Conservation (phyloP, 2,113 vertebrate species). For the Puma concolor region DNA sequence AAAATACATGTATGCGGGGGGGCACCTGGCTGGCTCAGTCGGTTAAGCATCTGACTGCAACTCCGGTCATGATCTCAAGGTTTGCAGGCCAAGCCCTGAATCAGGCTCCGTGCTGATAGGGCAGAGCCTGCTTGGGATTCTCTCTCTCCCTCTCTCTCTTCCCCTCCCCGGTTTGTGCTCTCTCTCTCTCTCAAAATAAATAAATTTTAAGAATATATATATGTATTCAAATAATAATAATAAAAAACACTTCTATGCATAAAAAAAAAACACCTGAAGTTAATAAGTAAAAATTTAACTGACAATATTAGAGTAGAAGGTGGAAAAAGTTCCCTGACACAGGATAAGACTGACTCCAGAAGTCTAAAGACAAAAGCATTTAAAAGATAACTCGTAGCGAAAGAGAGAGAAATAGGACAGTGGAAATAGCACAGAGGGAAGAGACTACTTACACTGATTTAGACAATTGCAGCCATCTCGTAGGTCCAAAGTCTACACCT, state of each 20-base stretch:
- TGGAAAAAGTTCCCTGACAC: background rate
- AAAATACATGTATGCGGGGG: background rate
- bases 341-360: background rate
- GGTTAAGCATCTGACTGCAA: too few species aligned
- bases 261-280: background rate
- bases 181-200: too few species aligned
- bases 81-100: too few species aligned
- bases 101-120: too few species aligned
- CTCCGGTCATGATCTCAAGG: too few species aligned
- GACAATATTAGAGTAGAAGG: background rate
- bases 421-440: background rate
- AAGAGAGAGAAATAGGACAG: background rate
- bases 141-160: too few species aligned
- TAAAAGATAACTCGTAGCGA: background rate
- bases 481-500: accelerated
- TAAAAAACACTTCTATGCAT: background rate
- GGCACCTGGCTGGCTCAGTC: too few species aligned
- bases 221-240: background rate
- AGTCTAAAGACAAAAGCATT: background rate
- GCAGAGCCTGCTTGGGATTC: too few species aligned
- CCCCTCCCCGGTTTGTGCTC: too few species aligned
- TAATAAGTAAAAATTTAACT: background rate
- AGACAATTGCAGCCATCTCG: background rate
- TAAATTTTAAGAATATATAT: too few species aligned
- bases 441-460: background rate